Base-by-base conservation (phyloP, 2,888 invertebrate genomes). In the Crocallis elinguaria region DNA sequence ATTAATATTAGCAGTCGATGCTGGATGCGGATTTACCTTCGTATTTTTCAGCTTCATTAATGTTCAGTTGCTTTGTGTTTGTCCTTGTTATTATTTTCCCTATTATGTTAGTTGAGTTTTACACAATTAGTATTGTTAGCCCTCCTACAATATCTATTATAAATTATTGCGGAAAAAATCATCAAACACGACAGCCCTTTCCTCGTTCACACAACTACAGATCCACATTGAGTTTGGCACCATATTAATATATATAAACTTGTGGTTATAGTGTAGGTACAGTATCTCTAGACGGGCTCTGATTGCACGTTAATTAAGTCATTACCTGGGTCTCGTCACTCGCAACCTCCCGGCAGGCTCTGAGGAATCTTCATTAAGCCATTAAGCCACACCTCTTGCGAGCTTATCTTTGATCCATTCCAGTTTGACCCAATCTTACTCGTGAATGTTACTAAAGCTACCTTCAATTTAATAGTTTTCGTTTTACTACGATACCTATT, bases 271-370 rank as follows among this genome's bases (percentile, higher is more conserved):
- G 25, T 23, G 23, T 38, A 39, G 55, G 60, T 49, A 57, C 65
- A 53, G 57, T 66, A 66, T 56, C 55, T 57, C 52, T 58, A 60
- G 65, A 57, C 62, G 57, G 63, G 64, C 64, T 66, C 66, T 71
- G 79, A 81, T 80, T 79, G 77, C 70, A 73, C 73, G 78, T 77
- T 84, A 82, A 83, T 80, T 77, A 79, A 77, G 75, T 79, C 81
- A 82, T 85, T 82, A 81, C 72, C 73, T 67, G 66, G 74, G 75
- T 72, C 75, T 75, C 75, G 73, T 72, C 75, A 71, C 64, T 61
- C 51, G 52, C 62, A 66, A 65, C 59, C 62, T 55, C 60, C 41
- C 56, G 64, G 46, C 57, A 67, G 68, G 61, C 64, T 66, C 67
- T 51, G 61, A 63, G 72, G 66, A 69, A 71, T 71, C 69, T 73